phyloP scores from a whole-genome alignment of 2,888 invertebrate species.

The Oxytorus armatus region DNA sequence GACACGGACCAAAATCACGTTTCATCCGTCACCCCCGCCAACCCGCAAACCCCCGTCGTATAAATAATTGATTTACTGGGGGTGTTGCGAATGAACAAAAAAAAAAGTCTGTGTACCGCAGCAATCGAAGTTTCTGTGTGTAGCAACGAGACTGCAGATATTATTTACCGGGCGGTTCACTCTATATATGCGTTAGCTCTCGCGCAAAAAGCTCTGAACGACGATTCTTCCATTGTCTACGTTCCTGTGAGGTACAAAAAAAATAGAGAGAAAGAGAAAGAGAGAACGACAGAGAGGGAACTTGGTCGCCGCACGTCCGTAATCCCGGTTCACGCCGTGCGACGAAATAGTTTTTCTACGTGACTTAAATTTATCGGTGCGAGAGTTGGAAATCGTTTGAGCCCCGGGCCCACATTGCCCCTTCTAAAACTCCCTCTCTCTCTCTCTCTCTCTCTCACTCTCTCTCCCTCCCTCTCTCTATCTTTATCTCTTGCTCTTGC shows the following conservation, averaged over 20 bases:
- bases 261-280: constrained; percentile 19
- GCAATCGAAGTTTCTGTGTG: constrained; percentile 56
- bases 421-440: constrained; percentile 43
- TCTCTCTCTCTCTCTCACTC: constrained; percentile 9
- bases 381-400: constrained; percentile 57
- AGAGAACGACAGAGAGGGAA: constrained; percentile 13
- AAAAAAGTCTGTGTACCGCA: constrained; percentile 43
- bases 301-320: constrained; percentile 63
- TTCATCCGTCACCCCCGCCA: constrained; percentile 18
- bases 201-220: constrained; percentile 73
- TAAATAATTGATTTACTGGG: constrained; percentile 59
- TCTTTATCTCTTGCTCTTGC: constrained; percentile 52
- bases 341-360: constrained; percentile 81
- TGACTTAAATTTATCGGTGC: constrained; percentile 80
- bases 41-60: too few relatives aligned
- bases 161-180: constrained; percentile 77
- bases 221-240: constrained; percentile 66
- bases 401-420: constrained; percentile 42
- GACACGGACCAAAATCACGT: constrained; percentile 46
- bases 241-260: constrained; percentile 32
- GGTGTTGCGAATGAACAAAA: constrained; percentile 22
- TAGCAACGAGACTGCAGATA: constrained; percentile 69
- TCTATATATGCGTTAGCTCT: constrained; percentile 69
- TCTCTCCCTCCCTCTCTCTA: too few relatives aligned
- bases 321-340: constrained; percentile 74